Conservation (phyloP, 2,888 invertebrate genomes). For the Amphimallon solstitiale region DNA sequence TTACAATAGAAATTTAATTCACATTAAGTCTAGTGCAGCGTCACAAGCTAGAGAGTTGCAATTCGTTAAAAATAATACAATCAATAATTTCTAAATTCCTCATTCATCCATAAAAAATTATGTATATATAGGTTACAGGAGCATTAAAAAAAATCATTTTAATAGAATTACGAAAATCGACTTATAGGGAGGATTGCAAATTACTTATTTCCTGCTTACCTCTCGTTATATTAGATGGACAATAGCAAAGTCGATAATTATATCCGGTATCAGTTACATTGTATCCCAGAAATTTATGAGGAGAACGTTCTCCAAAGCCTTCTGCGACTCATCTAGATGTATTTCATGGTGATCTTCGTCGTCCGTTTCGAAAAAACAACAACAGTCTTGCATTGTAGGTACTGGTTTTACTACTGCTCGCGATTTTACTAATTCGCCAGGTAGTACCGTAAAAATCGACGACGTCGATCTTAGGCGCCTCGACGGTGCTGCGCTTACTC, state of each 20-base stretch:
- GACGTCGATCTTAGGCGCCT: conserved; percentile 49
- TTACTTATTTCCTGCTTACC: conserved; percentile 6
- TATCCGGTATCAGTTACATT: conserved; percentile 33
- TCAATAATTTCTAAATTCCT: conserved; percentile 21
- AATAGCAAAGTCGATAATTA: conserved; percentile 27
- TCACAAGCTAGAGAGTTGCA: not conserved
- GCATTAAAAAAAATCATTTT: conserved; percentile 1
- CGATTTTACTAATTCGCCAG: conserved; percentile 24
- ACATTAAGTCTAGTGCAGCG: conserved; percentile 1
- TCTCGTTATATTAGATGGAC: not conserved
- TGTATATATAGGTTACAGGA: not conserved
- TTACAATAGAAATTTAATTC: no score
- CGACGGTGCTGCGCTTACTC: conserved; percentile 42
- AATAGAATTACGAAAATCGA: not conserved
- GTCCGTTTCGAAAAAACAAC: conserved; percentile 6
- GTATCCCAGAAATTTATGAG: conserved; percentile 14
- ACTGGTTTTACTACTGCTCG: conserved; percentile 35
- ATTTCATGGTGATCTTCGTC: conserved; percentile 10
- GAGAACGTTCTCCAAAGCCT: not conserved
- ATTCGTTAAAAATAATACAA: conserved; percentile 30
- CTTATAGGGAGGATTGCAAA: not conserved
- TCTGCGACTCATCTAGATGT: conserved; percentile 5
- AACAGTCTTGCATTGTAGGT: conserved; percentile 27
- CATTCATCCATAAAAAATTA: not conserved
- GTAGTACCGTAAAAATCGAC: conserved; percentile 41